Evolutionary conservation across 1,140 invertebrate species (phyloP).

Genomic region (Aphelenchoides avenae): DNA sequence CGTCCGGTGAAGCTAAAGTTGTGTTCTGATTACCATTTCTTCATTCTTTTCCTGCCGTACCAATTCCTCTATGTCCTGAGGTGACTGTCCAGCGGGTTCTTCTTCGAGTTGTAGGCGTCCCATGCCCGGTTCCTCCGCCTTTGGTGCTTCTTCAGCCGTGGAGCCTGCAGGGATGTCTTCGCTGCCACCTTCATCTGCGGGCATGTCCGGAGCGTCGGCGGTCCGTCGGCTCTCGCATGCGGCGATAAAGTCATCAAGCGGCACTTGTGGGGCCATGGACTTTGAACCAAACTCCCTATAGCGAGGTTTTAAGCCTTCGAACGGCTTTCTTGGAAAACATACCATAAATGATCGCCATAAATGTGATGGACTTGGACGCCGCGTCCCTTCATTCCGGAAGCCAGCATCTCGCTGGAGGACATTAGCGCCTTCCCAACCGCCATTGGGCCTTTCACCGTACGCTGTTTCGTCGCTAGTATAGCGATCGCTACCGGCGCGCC

Average conservation of each 20-base stretch:
- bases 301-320: background rate
- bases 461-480: conserved; percentile 61
- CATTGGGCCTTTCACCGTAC: conserved; percentile 67
- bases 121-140: too few relatives aligned
- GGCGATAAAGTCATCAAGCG: too few relatives aligned
- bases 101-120: too few relatives aligned
- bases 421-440: conserved; percentile 72
- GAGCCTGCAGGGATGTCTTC: too few relatives aligned
- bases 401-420: conserved; percentile 73
- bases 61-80: background rate
- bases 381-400: conserved; percentile 69
- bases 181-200: too few relatives aligned
- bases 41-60: background rate
- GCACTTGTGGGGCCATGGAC: background rate
- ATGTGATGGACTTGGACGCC: conserved; percentile 75
- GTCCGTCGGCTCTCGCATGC: too few relatives aligned
- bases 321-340: background rate
- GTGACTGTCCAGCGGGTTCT: too few relatives aligned
- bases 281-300: background rate
- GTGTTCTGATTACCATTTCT: background rate
- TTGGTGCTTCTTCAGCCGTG: too few relatives aligned
- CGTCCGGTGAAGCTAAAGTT: conserved; percentile 7
- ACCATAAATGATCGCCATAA: conserved; percentile 72
- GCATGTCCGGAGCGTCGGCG: too few relatives aligned
- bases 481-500: conserved; percentile 60